Percentiles rank a stretch among this genome's conserved stretches.
These are phyloP conservation scores for Rhegmatorhina hoffmannsi DNA, from an alignment of 2,113 vertebrate genomes.

Conservation along the genomic window DNA sequence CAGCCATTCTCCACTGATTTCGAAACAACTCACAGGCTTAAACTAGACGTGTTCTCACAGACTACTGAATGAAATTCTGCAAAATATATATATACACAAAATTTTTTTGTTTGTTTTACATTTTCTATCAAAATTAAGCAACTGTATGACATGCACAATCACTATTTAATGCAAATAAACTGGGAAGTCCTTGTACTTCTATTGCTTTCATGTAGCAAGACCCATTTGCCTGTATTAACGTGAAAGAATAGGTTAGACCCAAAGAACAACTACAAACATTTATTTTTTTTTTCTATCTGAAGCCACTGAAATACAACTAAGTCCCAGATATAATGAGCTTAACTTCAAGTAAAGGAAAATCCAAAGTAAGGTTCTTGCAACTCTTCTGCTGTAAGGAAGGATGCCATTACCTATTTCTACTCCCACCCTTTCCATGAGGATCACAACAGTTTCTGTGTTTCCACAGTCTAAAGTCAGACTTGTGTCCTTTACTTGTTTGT, in stretches of 20 bases:
- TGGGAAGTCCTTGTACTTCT: neutral
- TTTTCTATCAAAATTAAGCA: neutral
- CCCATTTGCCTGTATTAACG: neutral
- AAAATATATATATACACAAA: neutral
- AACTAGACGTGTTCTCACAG: neutral
- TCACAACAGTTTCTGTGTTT: neutral
- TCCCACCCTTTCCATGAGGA: neutral
- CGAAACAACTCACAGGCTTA: neutral
- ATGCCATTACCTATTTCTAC: neutral
- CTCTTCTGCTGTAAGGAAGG: neutral
- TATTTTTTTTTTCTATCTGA: neutral
- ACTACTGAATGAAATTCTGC: neutral
- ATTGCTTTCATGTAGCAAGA: neutral
- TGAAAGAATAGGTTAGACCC: neutral
- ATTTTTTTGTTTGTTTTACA: neutral
- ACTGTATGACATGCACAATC: neutral
- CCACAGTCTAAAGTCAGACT: neutral
- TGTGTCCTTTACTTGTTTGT: neutral
- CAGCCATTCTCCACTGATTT: neutral
- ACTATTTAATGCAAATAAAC: neutral
- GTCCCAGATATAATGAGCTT: neutral
- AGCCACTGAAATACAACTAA: neutral
- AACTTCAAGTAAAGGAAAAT: neutral
- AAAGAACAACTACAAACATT: rapidly evolving
- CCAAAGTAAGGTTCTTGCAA: neutral